Evolutionary conservation across 1,140 invertebrate genomes (phyloP).

Genomic region (Drosophila chauvacae): DNA sequence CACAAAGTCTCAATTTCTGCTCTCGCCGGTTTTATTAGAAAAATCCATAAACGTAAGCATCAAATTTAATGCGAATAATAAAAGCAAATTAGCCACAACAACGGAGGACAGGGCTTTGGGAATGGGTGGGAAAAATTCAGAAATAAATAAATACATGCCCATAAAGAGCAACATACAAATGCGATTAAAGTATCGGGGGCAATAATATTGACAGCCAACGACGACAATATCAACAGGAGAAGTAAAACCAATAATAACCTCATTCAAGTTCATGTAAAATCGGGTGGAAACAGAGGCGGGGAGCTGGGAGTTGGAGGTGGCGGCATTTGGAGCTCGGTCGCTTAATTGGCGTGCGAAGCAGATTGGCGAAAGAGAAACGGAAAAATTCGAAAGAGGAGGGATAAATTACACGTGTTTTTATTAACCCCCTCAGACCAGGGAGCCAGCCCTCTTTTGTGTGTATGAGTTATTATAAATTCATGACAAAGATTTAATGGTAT

Average conservation of each 20-base stretch:
- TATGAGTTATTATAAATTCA: constrained; percentile 20
- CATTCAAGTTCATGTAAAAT: constrained; percentile 81
- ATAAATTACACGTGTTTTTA: constrained; percentile 70
- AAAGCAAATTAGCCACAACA: constrained; percentile 80
- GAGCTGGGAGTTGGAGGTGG: not conserved
- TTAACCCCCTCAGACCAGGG: constrained; percentile 40
- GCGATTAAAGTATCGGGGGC: constrained; percentile 64
- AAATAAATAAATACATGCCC: constrained; percentile 64
- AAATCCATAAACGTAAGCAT: constrained; percentile 74
- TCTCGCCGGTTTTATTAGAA: constrained; percentile 65
- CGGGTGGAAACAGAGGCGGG: not conserved
- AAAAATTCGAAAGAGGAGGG: constrained; percentile 35
- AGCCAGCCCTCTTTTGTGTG: not conserved
- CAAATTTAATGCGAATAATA: constrained; percentile 79
- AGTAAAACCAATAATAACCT: constrained; percentile 74
- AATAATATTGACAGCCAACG: constrained; percentile 69
- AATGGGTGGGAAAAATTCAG: constrained; percentile 61
- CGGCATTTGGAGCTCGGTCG: constrained; percentile 9
- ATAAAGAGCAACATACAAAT: constrained; percentile 68
- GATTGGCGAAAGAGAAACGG: constrained; percentile 41
- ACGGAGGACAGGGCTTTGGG: constrained; percentile 8
- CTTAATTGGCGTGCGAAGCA: constrained; percentile 76
- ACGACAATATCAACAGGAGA: constrained; percentile 44
- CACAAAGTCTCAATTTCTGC: constrained; percentile 75
- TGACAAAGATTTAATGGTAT: constrained; percentile 23